These are phyloP conservation scores for Linyphia triangularis DNA, from an alignment of 2,888 invertebrate species.

Conservation along the genomic window DNA sequence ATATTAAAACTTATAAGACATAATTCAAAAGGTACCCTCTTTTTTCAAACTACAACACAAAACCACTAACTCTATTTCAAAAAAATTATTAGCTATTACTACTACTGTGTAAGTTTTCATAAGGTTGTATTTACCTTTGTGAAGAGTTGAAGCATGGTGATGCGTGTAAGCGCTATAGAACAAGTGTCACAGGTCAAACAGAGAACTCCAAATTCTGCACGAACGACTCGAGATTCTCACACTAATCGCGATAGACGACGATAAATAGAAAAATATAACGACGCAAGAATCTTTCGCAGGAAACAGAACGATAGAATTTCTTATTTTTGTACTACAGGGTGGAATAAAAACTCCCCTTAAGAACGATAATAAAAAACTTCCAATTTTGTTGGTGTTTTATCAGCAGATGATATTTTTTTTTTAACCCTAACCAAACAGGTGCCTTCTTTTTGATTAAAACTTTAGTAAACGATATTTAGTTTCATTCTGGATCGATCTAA, in stretches of 20 bases:
- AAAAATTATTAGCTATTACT: no score
- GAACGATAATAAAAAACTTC: constrained; percentile 8
- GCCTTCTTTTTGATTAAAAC: neutral
- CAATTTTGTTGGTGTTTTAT: neutral
- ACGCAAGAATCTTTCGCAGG: constrained; percentile 5
- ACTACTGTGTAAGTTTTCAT: no score
- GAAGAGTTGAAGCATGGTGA: constrained; percentile 46
- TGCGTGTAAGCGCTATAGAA: constrained; percentile 50
- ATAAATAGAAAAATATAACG: constrained; percentile 1
- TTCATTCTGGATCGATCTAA: neutral
- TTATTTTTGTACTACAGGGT: neutral
- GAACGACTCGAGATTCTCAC: constrained; percentile 47
- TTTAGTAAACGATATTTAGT: neutral
- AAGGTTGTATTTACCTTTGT: constrained; percentile 51
- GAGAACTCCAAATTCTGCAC: constrained; percentile 62
- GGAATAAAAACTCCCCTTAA: neutral
- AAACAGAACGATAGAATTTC: neutral
- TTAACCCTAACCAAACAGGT: constrained; percentile 23
- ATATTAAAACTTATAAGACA: no score
- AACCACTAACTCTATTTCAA: no score
- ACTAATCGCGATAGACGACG: neutral
- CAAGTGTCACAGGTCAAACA: constrained; percentile 73
- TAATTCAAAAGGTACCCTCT: no score
- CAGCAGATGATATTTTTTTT: neutral
- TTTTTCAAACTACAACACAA: no score